Evolutionary conservation across 2,888 invertebrate species (phyloP), one percentile per base, ranked within the genome.

Genomic region (Monopis laevigella): DNA sequence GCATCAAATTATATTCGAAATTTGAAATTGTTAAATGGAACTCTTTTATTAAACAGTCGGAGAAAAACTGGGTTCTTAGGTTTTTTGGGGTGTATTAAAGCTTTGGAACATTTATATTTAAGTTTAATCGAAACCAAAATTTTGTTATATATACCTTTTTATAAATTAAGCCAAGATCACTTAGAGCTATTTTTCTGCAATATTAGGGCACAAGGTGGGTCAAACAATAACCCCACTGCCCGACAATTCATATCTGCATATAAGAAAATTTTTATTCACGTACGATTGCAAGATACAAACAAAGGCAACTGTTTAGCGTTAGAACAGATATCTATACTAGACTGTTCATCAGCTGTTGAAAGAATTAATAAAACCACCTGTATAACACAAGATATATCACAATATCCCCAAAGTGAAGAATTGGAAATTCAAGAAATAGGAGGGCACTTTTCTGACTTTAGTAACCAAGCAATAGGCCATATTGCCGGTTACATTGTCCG

Each of bases 261-360:
- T 19, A 54, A 51, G 38, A 47, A 46, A 42, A 19, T 51, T 5
- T 27, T 54, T 14, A 30, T 49, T 2, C 48, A 49, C 39, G 30
- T 32, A 3, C 47, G 50, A 43, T 39, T 44, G 13, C 17, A 40
- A 39, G 34, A 32, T 7, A 28, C 17, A 14, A 30, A 24, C 6
- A 45, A 18, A 6, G 49, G 48, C 7, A 51, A 50, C 40, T 51
- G 49, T 30, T 36, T 49, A 12, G 45, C 48, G n/a, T 27, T 49
- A 14, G 45, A 49, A 42, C n/a, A 49, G 30, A 45, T 51, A 41
- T 35, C 43, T 12, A 45, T 50, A 13, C 42, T 50, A n/a, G 42
- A 48, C 24, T 47, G 41, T 30, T 21, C 43, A 11, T 43, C 42
- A 13, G 28, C 36, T 13, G 28, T 42, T 10, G 30, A 42, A 7